Evolutionary conservation across 2,888 invertebrate species (phyloP).

Genomic region (Lottia gigantea): DNA sequence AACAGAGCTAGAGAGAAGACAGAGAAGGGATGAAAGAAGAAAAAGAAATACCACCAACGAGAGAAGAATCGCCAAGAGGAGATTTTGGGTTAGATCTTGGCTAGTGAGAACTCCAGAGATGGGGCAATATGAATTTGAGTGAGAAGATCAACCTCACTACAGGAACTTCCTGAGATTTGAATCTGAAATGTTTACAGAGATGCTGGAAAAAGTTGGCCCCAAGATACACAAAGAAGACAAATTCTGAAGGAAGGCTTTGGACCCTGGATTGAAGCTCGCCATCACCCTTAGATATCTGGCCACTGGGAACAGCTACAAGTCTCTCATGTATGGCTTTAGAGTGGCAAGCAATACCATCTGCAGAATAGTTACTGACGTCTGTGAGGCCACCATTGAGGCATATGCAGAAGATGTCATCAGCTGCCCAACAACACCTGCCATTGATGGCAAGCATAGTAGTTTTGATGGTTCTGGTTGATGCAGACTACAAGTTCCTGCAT

Average conservation of each 20-base stretch:
- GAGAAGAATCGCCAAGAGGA: no score
- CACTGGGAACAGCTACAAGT: conserved; percentile 31
- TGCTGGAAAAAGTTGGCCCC: no score
- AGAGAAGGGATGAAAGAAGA: no score
- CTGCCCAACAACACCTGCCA: conserved; percentile 28
- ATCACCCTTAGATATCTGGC: conserved; percentile 33
- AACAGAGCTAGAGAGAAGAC: no score
- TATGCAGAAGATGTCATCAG: conserved; percentile 28
- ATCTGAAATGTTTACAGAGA: conserved; percentile 36
- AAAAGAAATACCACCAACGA: no score
- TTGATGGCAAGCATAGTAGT: conserved; percentile 25
- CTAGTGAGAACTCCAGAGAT: no score
- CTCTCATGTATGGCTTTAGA: conserved; percentile 34
- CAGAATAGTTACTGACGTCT: conserved; percentile 35
- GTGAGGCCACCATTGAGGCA: conserved; percentile 32
- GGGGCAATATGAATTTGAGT: no score
- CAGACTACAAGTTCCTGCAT: conserved; percentile 7
- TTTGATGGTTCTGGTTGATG: neutral
- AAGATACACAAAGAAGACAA: conserved; percentile 25
- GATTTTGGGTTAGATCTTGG: no score
- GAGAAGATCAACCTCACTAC: no score
- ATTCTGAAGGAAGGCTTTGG: conserved; percentile 26
- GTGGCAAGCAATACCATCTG: conserved; percentile 37
- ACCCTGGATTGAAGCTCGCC: conserved; percentile 30
- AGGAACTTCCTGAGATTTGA: conserved; percentile 28